Conservation (phyloP, 64 coral and sea anemone species). For the Exaiptasia diaphana region DNA sequence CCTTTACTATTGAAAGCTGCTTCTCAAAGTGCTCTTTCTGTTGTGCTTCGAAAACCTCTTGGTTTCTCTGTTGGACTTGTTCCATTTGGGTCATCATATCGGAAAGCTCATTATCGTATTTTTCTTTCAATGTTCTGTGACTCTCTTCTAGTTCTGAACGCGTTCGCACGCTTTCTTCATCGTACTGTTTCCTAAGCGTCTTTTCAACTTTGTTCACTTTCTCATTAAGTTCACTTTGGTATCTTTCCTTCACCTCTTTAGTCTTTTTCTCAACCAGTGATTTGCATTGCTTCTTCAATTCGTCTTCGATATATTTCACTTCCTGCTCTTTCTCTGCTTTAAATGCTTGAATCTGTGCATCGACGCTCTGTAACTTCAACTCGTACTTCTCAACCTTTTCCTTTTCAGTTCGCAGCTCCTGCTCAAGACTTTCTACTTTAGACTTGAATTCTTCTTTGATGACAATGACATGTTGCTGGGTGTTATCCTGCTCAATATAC, state of each 20-base stretch:
- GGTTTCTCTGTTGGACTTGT: constrained; percentile 76
- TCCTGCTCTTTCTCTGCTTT: constrained; percentile 89
- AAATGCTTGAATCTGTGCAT: constrained; percentile 82
- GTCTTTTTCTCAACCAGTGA: constrained; percentile 74
- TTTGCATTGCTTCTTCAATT: constrained; percentile 74
- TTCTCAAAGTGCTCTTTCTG: constrained; percentile 88
- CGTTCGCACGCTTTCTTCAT: constrained; percentile 74
- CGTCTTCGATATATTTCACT: constrained; percentile 78
- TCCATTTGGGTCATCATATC: constrained; percentile 93
- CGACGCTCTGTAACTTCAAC: constrained; percentile 65
- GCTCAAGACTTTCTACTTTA: constrained; percentile 72
- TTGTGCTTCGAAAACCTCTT: constrained; percentile 86
- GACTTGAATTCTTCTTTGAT: constrained; percentile 84
- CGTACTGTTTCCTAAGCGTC: constrained; percentile 76
- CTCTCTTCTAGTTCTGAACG: constrained; percentile 83
- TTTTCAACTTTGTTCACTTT: constrained; percentile 87
- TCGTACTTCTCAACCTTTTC: constrained; percentile 78
- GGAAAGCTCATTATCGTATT: constrained; percentile 88
- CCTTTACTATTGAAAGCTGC: constrained; percentile 82
- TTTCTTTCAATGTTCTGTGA: constrained; percentile 78
- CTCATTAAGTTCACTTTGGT: constrained; percentile 87
- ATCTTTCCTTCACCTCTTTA: constrained; percentile 89
- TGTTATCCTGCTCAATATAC: constrained; percentile 76
- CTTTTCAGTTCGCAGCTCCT: constrained; percentile 73
- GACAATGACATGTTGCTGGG: constrained; percentile 77